Conservation (phyloP, 2,888 invertebrate species). For the Trachelus stipa region DNA sequence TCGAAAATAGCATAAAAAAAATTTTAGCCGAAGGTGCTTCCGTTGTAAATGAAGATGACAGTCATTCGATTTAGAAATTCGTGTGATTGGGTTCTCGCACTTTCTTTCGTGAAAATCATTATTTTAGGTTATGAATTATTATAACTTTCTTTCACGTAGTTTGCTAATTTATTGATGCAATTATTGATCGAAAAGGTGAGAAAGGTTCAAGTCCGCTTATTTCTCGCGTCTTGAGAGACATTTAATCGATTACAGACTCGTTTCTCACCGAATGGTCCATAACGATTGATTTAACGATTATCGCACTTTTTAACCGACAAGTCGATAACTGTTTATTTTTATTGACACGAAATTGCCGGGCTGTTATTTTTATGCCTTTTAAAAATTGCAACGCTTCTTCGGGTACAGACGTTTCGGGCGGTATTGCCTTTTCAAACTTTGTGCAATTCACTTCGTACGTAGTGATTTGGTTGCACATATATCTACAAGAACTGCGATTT, state of each 20-base stretch:
- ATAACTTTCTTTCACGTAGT: too few species aligned
- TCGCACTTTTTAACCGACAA: background rate
- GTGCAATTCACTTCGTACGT: background rate
- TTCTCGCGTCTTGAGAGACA: background rate
- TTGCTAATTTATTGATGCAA: background rate
- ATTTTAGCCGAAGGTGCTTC: background rate
- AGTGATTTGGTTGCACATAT: background rate
- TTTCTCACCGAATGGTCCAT: background rate
- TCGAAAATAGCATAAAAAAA: background rate
- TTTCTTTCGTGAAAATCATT: too few species aligned
- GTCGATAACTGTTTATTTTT: background rate
- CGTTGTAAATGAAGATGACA: too few species aligned
- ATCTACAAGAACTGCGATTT: background rate
- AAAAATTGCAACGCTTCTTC: background rate
- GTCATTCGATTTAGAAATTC: too few species aligned
- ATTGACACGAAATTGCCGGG: background rate
- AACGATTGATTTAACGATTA: slow-evolving; percentile 1
- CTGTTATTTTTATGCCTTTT: background rate
- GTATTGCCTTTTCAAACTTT: background rate
- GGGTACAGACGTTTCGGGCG: background rate
- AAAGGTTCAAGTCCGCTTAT: background rate
- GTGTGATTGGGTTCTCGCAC: too few species aligned
- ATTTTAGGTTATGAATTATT: too few species aligned
- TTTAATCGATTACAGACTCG: background rate
- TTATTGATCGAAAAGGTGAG: background rate